Conservation (phyloP, 2,113 vertebrate genomes). For the Amblyornis subalaris region DNA sequence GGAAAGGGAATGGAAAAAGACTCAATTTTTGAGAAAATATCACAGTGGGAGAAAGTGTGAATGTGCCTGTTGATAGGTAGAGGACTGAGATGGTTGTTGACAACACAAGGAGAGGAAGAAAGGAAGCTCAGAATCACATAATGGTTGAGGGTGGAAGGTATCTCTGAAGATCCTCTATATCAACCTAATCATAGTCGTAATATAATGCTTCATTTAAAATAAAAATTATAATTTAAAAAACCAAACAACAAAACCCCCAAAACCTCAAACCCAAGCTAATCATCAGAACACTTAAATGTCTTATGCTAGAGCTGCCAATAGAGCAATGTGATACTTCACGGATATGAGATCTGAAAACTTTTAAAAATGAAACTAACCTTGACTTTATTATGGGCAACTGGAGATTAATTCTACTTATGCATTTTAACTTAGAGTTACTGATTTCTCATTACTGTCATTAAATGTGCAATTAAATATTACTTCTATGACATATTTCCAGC, state of each 20-base stretch:
- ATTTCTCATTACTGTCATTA: background rate
- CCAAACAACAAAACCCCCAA: fast-evolving
- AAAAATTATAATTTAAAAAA: background rate
- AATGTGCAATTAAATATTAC: background rate
- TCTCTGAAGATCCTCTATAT: background rate
- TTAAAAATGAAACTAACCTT: background rate
- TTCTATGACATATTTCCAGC: background rate
- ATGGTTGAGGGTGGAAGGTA: background rate
- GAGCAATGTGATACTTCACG: background rate
- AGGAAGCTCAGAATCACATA: background rate
- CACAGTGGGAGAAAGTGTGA: background rate
- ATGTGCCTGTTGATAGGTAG: background rate
- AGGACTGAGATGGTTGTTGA: background rate
- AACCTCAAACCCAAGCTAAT: background rate
- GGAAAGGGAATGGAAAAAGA: background rate
- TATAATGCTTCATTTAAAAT: background rate
- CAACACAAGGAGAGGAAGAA: background rate
- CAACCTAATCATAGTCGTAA: background rate
- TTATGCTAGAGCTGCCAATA: background rate
- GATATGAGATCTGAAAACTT: background rate
- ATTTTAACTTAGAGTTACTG: background rate
- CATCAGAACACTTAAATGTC: background rate
- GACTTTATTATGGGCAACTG: background rate
- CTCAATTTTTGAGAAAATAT: background rate
- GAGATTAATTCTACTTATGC: background rate